Evolutionary conservation across 35 echinoderm and acorn worm genomes (phyloP).

Genomic region (Strongylocentrotus purpuratus): DNA sequence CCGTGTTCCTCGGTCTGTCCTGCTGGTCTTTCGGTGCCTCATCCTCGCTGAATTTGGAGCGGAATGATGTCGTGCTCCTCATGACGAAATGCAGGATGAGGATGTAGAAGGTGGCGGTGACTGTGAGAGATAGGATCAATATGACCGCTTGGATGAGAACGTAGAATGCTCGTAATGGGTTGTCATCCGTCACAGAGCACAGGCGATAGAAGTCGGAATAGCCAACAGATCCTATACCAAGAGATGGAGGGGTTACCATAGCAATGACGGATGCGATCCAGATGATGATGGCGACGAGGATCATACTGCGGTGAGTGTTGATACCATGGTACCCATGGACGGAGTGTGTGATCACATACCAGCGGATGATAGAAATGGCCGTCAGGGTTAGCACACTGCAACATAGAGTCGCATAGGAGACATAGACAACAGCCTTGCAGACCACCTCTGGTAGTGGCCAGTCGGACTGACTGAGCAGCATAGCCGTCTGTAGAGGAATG

Average conservation of each 20-base stretch:
- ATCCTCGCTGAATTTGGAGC: neutral
- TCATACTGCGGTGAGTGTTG: slow-evolving; percentile 27
- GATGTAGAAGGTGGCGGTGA: slow-evolving; percentile 32
- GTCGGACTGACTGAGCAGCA: slow-evolving; percentile 24
- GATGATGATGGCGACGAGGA: slow-evolving; percentile 35
- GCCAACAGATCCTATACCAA: slow-evolving; percentile 48
- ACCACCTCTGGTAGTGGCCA: slow-evolving; percentile 50
- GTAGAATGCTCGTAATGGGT: slow-evolving; percentile 40
- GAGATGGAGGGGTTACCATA: slow-evolving; percentile 46
- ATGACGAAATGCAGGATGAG: slow-evolving; percentile 27
- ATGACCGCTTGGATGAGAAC: slow-evolving; percentile 21
- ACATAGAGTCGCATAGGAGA: slow-evolving; percentile 39
- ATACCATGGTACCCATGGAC: slow-evolving; percentile 42
- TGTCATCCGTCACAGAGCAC: slow-evolving; percentile 53
- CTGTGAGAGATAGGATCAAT: neutral
- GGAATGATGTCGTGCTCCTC: slow-evolving; percentile 6
- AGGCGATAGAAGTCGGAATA: slow-evolving; percentile 53
- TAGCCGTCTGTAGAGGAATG: neutral
- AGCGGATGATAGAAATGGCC: slow-evolving; percentile 51
- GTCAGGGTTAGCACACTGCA: slow-evolving; percentile 54
- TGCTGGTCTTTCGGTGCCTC: neutral
- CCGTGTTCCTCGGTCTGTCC: neutral
- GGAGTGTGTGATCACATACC: slow-evolving; percentile 59
- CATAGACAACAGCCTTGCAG: slow-evolving; percentile 20
- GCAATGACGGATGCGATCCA: slow-evolving; percentile 45